phyloP scores from a whole-genome alignment of 2,113 vertebrate species.

The Neolamprologus kungweensis region DNA sequence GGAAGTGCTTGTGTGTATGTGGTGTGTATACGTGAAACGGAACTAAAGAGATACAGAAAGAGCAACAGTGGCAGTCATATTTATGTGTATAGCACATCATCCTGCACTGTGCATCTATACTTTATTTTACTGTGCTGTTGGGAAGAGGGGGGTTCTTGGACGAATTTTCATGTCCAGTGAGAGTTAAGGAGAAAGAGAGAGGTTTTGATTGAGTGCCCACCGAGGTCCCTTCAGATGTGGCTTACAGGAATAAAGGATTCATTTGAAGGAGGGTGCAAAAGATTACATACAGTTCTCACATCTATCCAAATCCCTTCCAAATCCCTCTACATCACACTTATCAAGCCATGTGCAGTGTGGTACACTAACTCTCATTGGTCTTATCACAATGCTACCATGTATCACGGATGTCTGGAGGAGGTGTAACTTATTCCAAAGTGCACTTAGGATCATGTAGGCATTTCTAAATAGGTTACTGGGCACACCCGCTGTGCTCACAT shows the following conservation, averaged over 20 bases:
- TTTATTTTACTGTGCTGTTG: constrained; percentile 17
- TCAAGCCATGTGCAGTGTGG: constrained; percentile 59
- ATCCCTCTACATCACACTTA: constrained; percentile 73
- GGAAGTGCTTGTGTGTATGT: background rate
- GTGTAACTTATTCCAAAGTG: constrained; percentile 35
- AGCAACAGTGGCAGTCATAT: background rate
- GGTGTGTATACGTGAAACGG: background rate
- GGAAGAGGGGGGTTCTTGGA: background rate
- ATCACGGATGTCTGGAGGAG: constrained; percentile 33
- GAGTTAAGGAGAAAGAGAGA: constrained; percentile 28
- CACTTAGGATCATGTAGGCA: constrained; percentile 10
- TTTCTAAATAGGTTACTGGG: background rate
- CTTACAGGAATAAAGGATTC: constrained; percentile 72
- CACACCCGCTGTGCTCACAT: background rate
- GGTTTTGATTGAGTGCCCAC: constrained; percentile 66
- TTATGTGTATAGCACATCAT: background rate
- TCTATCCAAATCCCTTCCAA: constrained; percentile 72
- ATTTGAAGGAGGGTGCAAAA: constrained; percentile 68
- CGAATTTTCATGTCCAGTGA: constrained; percentile 12
- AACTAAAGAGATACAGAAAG: background rate
- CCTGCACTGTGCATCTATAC: background rate
- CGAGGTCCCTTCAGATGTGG: constrained; percentile 67
- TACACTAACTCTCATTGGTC: constrained; percentile 57
- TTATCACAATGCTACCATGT: constrained; percentile 54
- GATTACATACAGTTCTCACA: constrained; percentile 72